Conservation (phyloP, 2,113 vertebrate genomes). For the Aythya baeri region DNA sequence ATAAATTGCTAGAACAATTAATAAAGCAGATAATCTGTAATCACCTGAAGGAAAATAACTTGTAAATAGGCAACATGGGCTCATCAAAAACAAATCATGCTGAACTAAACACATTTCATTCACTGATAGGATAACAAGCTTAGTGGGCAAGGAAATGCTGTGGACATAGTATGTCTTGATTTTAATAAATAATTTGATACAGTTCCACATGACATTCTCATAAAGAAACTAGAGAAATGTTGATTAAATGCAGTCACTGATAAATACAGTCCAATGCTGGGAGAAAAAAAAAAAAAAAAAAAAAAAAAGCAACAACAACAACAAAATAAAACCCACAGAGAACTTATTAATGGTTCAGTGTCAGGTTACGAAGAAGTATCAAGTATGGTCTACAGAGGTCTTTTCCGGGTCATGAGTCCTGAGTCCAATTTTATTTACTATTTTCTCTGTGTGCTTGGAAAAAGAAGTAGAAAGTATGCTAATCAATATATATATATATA, state of each 20-base stretch:
- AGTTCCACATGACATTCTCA: constrained; percentile 47
- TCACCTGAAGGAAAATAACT: constrained; percentile 47
- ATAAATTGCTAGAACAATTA: constrained; percentile 51
- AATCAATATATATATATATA: background rate
- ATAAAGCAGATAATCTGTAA: constrained; percentile 36
- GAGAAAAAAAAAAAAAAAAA: background rate
- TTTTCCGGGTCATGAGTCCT: background rate
- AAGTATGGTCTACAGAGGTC: background rate
- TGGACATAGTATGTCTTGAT: constrained; percentile 6
- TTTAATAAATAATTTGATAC: constrained; percentile 57
- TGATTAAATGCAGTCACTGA: constrained; percentile 2
- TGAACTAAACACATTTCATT: constrained; percentile 70
- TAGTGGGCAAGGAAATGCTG: constrained; percentile 35
- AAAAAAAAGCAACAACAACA: background rate
- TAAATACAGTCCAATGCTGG: background rate
- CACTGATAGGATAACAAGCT: constrained; percentile 56
- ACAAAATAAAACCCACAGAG: background rate
- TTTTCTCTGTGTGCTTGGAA: background rate
- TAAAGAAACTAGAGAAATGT: constrained; percentile 6
- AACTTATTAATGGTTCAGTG: background rate
- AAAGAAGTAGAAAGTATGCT: background rate
- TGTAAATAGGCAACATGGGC: constrained; percentile 35
- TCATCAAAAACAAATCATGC: constrained; percentile 68
- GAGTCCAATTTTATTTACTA: background rate
- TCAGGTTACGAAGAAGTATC: background rate